These are phyloP conservation scores for Fregata magnificens DNA, from an alignment of 2,113 vertebrate species.

Conservation along the genomic window DNA sequence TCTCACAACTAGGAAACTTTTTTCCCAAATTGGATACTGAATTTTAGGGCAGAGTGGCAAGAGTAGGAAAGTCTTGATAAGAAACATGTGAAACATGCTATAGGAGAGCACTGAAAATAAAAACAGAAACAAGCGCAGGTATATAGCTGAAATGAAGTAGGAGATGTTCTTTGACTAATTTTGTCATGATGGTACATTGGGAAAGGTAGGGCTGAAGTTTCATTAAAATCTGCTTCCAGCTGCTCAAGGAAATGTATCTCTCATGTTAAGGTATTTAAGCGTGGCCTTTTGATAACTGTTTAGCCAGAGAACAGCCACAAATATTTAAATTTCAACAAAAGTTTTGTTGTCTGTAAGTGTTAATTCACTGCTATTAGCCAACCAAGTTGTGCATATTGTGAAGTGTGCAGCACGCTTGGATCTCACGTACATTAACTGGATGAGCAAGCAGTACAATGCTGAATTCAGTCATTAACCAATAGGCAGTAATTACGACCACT, in stretches of 20 bases:
- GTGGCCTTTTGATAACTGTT: neutral
- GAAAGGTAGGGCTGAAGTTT: neutral
- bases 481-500: neutral
- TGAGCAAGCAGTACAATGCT: neutral
- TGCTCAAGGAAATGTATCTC: neutral
- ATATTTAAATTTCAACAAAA: neutral
- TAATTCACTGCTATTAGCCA: neutral
- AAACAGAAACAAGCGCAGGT: neutral
- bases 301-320: neutral
- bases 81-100: neutral
- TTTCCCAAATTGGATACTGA: neutral
- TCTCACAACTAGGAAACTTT: neutral
- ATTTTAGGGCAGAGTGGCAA: neutral
- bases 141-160: neutral
- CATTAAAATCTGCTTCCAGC: neutral
- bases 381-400: neutral
- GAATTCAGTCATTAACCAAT: neutral
- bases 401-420: neutral
- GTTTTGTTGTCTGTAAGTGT: neutral
- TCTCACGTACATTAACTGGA: neutral
- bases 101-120: neutral
- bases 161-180: neutral
- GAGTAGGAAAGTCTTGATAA: neutral
- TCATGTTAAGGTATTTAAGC: neutral
- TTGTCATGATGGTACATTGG: neutral